phyloP scores from a whole-genome alignment of 1,140 invertebrate genomes.

The Formica exsecta region DNA sequence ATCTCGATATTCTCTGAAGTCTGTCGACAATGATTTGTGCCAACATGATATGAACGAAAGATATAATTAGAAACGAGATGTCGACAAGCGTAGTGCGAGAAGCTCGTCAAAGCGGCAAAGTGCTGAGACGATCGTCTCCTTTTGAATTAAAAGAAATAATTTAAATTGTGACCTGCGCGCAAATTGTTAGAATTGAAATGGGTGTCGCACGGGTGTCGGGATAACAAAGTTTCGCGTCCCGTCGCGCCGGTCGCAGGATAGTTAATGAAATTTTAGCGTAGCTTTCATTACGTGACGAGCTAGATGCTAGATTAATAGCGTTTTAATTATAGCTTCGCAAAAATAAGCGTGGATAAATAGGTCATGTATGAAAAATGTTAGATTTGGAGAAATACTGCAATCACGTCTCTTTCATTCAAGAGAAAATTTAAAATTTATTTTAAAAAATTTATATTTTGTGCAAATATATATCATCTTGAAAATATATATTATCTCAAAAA shows the following conservation, averaged over 20 bases:
- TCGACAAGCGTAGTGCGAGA: not conserved
- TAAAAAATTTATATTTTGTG: not conserved
- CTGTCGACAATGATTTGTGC: not conserved
- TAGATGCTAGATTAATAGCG: slow-evolving; percentile 34
- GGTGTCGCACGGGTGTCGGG: not conserved
- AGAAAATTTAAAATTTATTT: not conserved
- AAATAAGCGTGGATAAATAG: slow-evolving; percentile 16
- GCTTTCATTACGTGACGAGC: slow-evolving; percentile 51
- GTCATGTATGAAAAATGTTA: not conserved
- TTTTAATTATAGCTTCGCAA: slow-evolving; percentile 43
- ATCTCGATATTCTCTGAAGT: not conserved
- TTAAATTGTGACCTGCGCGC: slow-evolving; percentile 40
- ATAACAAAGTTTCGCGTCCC: slow-evolving; percentile 23
- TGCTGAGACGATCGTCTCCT: slow-evolving; percentile 10
- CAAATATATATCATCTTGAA: not conserved
- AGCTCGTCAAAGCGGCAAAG: not conserved
- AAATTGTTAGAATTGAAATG: slow-evolving; percentile 25
- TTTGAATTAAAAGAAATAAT: slow-evolving; percentile 36
- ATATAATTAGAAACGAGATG: slow-evolving; percentile 62
- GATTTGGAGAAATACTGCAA: not conserved
- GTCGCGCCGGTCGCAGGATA: not conserved
- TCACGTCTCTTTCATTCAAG: not conserved
- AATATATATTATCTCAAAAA: not conserved
- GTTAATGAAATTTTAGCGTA: slow-evolving; percentile 55
- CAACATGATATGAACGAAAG: slow-evolving; percentile 16